These are phyloP conservation scores for Saccostrea glomerata DNA, from an alignment of 1,140 invertebrate species.

Conservation along the genomic window DNA sequence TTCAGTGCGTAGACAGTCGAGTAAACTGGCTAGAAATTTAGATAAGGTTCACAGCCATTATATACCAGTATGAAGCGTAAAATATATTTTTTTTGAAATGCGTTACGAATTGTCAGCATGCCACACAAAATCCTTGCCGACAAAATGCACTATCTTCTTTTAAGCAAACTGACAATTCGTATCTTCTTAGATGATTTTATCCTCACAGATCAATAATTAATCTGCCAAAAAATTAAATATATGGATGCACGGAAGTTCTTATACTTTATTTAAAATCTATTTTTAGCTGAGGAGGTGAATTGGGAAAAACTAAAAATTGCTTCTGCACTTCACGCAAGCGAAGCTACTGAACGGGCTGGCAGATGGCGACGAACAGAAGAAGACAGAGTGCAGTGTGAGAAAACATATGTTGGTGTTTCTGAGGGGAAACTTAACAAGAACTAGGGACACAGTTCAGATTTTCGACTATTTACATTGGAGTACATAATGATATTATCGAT, in stretches of 20 bases:
- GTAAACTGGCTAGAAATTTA: too few species aligned
- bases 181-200: too few species aligned
- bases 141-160: too few species aligned
- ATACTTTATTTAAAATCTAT: constrained; percentile 18
- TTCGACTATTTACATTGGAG: constrained; percentile 33
- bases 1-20: too few species aligned
- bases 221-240: not conserved
- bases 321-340: not conserved
- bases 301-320: not conserved
- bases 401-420: constrained; percentile 15
- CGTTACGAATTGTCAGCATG: too few species aligned
- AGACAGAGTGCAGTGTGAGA: not conserved
- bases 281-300: constrained; percentile 5
- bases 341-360: not conserved
- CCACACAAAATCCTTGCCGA: too few species aligned
- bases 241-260: not conserved
- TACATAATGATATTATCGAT: not conserved
- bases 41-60: too few species aligned
- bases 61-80: too few species aligned
- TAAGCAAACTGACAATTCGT: too few species aligned
- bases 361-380: not conserved
- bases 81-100: too few species aligned
- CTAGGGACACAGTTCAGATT: constrained; percentile 9
- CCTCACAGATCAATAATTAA: too few species aligned
- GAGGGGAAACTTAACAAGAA: not conserved